Evolutionary conservation across 1,140 invertebrate genomes (phyloP), one percentile per base, ranked within the genome.

Genomic region (Arion vulgaris): DNA sequence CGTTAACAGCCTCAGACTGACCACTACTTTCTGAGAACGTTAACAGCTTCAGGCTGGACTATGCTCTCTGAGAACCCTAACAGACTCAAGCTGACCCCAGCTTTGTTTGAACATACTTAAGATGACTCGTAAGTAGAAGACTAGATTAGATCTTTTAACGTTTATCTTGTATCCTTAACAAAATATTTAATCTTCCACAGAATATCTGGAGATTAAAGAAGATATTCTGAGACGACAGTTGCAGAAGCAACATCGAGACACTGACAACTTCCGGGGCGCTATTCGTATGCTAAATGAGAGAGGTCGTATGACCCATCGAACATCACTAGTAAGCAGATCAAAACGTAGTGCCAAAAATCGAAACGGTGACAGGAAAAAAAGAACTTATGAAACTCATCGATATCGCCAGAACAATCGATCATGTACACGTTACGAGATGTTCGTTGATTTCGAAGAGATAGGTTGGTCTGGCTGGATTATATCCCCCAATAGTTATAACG

Each of bases 401-500:
- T 86, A 85, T 81, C 81, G 85, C 68, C 81, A 83, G 28, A 85
- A 87, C 45, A 71, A 87, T 41, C 83, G 88, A 69, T 86, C 87
- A 51, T 93, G 92, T 83, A 84, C 87, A 19, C 87, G 89, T 28
- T 88, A 92, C 53, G 89, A 92, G 82, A 91, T 93, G 88, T 92
- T 92, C 83, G 92, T 93, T 0, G 94, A 95, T 86, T 95, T 95
- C 78, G 92, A 94, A 51, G 94, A 94, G 84, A 94, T 95, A 73
- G 95, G 95, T 0, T 94, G 95, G 93, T 93, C 94, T 2, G 93
- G 94, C 0, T 93, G 92, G 92, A 93, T 93, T 77, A 93, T 93
- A 83, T 94, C 94, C 0, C 95, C 95, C 0, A 93, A 94, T 85
- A 94, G 94, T 1, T 95, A 95, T 85, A 94, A 94, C 79, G 95